Evolutionary conservation across 2,113 vertebrate genomes (phyloP), one percentile per base, ranked within the genome.

Genomic region (Tretioscincus oriximinensis): DNA sequence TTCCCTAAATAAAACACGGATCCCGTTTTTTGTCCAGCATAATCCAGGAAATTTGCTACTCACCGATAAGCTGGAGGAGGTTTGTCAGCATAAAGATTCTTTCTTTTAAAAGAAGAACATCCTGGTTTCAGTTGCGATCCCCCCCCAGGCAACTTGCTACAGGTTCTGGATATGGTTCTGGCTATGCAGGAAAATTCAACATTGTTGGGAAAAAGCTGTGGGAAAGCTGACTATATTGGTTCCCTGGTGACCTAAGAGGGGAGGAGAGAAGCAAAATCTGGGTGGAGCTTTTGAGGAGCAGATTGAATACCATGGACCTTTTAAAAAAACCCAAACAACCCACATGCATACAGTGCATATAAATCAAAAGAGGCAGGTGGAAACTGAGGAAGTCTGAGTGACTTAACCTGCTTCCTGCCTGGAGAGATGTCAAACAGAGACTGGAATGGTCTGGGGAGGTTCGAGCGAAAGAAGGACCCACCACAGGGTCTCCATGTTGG

Each of bases 41-140:
- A n/a, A n/a, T n/a, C 74, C n/a, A n/a, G 31, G 49, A 74, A 31
- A 58, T 9, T 2, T 28, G 22, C 29, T 81, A 81, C 80, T 81
- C n/a, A 81, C 80, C 80, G 26, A 47, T 20, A 47, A 47, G 22
- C 26, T 16, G 24, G 64, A 31, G 5, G 21, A 20, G 69, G 65
- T 60, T 70, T 49, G n/a, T 76, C 66, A 61, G n/a, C 1, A 28
- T 66, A 47, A n/a, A 73, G 64, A 29, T 73, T 28, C 70, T 58
- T 35, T 24, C 10, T 31, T 80, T 49, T 67, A 9, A 3, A 26
- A 4, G 20, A 58, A 58, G 54, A 58, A 31, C 29, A 14, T 41
- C 31, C 54, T 8, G 26, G 10, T 21, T 60, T 75, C 63, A 24
- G 31, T 24, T 81, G 16, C 21, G 64, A n/a, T n/a, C n/a, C 64